phyloP scores from a whole-genome alignment of 2,113 vertebrate species.

The Lepisosteus osseus region DNA sequence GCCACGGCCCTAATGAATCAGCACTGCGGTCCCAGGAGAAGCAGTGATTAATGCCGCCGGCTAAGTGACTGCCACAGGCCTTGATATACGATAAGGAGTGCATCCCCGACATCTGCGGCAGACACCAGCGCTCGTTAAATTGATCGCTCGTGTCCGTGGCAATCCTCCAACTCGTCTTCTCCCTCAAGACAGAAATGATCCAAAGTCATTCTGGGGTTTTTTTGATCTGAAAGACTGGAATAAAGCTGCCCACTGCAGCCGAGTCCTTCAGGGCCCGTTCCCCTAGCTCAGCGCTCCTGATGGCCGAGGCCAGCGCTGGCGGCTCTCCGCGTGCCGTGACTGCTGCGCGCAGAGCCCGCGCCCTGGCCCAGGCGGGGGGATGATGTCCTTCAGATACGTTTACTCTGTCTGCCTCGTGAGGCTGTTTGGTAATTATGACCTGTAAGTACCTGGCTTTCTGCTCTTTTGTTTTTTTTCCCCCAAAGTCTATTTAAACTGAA shows the following conservation, averaged over 20 bases:
- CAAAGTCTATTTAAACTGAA: too few relatives aligned
- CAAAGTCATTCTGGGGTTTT: slow-evolving; percentile 18
- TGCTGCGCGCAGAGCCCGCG: slow-evolving; percentile 23
- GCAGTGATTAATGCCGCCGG: slow-evolving; percentile 29
- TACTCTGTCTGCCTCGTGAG: slow-evolving; percentile 71
- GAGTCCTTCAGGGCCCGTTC: neutral
- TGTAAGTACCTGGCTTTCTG: slow-evolving; percentile 55
- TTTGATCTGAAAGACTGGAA: neutral
- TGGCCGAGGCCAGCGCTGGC: slow-evolving; percentile 16
- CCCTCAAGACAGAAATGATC: slow-evolving; percentile 34
- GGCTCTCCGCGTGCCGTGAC: slow-evolving; percentile 28
- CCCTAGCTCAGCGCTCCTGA: slow-evolving; percentile 8
- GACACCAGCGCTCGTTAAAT: slow-evolving; percentile 27
- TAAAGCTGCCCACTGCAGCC: slow-evolving; percentile 22
- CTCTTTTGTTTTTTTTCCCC: too few relatives aligned
- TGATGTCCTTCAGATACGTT: slow-evolving; percentile 68
- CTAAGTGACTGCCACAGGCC: slow-evolving; percentile 20
- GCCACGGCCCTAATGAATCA: neutral
- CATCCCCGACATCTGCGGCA: slow-evolving; percentile 21
- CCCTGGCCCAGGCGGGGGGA: slow-evolving; percentile 53
- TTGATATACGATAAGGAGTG: slow-evolving; percentile 26
- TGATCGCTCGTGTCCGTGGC: slow-evolving; percentile 43
- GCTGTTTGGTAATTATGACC: slow-evolving; percentile 60
- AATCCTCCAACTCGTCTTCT: slow-evolving; percentile 37
- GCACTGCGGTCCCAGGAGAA: neutral